Evolutionary conservation across 2,888 invertebrate species (phyloP), one percentile per base, ranked within the genome.

Genomic region (Lamellibrachia columna): DNA sequence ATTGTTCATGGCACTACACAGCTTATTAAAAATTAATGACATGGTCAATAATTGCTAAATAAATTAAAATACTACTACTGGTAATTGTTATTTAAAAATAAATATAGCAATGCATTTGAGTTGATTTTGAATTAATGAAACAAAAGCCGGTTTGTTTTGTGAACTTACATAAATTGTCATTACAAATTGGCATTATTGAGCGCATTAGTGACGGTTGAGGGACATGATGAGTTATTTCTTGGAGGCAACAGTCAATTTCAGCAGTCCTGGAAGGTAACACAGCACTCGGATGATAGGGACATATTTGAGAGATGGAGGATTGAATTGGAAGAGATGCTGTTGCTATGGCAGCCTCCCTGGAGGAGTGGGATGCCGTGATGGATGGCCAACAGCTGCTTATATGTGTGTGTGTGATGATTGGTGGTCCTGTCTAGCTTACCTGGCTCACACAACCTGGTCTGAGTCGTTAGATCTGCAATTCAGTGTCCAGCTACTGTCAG

Each of bases 241-340:
- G 22, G 75, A 11, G 15, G 75, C 75, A 75, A 75, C 75, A 75
- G 75, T 11, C 7, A 1, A 75, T 75, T 75, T 75, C 15, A 40
- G 40, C 40, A 40, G 40, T 40, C 40, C 40, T 40, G 40, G 40
- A 40, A 40, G 40, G 40, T 40, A 40, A 40, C 40, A 40, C 40
- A 40, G 40, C 22, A 6, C 1, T 3, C 22, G n/a, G 75, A 75
- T n/a, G n/a, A 75, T 75, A 75, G 75, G n/a, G 75, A 75, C 75
- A 11, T 22, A n/a, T n/a, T 22, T 75, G 75, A 75, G 75, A 15
- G 75, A 75, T 75, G 75, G 75, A 75, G 75, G 75, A 75, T 75
- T 75, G 22, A 75, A 75, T 75, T 75, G 75, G 75, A 75, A 75
- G 75, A 75, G 75, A 75, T 75, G 15, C 75, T 75, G 75, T 75